phyloP scores from a whole-genome alignment of 2,888 invertebrate genomes.

The Hyposoter didymator region DNA sequence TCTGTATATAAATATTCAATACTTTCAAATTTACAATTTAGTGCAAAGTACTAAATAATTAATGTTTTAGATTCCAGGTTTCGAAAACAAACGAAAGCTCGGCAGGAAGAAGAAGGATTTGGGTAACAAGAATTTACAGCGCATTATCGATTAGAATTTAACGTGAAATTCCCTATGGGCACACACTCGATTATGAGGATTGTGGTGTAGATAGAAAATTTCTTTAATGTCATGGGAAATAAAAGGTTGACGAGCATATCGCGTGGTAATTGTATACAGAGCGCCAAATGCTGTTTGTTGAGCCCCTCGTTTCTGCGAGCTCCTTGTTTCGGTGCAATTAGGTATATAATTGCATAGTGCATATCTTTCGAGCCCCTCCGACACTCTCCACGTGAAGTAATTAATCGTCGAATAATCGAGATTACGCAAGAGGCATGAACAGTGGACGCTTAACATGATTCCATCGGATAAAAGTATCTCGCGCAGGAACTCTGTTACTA shows the following conservation, averaged over 20 bases:
- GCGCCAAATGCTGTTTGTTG: constrained; percentile 37
- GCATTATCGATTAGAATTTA: not conserved
- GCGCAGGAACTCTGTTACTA: constrained; percentile 20
- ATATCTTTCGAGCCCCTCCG: constrained; percentile 33
- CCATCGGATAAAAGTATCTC: constrained; percentile 25
- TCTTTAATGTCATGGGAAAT: constrained; percentile 19
- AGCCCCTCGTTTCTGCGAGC: constrained; percentile 7
- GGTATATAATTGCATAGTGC: constrained; percentile 52
- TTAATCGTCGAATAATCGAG: constrained; percentile 60
- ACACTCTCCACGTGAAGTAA: constrained; percentile 50
- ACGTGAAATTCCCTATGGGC: not conserved
- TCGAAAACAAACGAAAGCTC: not conserved
- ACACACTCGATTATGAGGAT: not conserved
- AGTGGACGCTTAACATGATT: constrained; percentile 18
- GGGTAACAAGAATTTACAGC: not conserved
- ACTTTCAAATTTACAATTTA: not conserved
- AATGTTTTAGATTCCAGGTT: not conserved
- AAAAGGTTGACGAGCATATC: constrained; percentile 42
- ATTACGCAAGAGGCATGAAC: constrained; percentile 37
- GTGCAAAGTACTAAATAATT: not conserved
- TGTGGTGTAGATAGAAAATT: constrained; percentile 16
- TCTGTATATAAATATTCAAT: not conserved
- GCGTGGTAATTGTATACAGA: constrained; percentile 42
- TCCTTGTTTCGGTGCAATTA: constrained; percentile 55
- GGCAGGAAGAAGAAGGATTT: not conserved